A percentile compares a stretch with the other conserved stretches of the same genome.
Evolutionary conservation across 2,888 invertebrate species (phyloP).

Genomic region (Coenonympha glycerion): DNA sequence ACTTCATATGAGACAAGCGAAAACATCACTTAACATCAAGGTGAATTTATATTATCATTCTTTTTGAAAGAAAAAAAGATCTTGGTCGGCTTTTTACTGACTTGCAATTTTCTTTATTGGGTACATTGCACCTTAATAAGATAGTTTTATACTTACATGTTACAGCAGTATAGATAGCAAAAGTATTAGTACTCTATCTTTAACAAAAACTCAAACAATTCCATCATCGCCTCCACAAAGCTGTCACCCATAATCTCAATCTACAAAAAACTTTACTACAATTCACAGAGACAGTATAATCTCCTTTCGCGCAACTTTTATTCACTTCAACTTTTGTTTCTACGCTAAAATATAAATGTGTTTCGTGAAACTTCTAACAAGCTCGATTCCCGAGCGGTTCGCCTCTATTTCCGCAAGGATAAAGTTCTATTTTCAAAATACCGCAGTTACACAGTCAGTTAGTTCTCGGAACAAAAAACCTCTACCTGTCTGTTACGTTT

Average conservation of each 20-base stretch:
- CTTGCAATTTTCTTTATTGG: too few species aligned
- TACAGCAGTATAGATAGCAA: too few species aligned
- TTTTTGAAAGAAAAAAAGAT: too few species aligned
- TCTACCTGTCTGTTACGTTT: slow-evolving; percentile 20
- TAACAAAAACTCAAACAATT: slow-evolving; percentile 2
- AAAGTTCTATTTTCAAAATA: slow-evolving; percentile 1
- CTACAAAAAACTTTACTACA: slow-evolving; percentile 19
- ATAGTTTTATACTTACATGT: too few species aligned
- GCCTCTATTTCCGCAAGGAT: not conserved
- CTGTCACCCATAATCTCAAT: slow-evolving; percentile 14
- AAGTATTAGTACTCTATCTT: not conserved
- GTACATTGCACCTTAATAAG: too few species aligned
- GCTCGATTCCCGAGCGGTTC: not conserved
- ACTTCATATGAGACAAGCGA: too few species aligned
- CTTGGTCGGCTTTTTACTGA: too few species aligned
- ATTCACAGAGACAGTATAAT: slow-evolving; percentile 19
- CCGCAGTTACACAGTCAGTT: slow-evolving; percentile 7
- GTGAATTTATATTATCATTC: too few species aligned
- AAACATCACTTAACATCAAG: too few species aligned
- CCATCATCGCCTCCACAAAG: slow-evolving; percentile 7
- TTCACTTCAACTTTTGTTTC: slow-evolving; percentile 26
- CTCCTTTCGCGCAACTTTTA: slow-evolving; percentile 25
- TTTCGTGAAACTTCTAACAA: slow-evolving; percentile 21
- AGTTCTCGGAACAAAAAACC: slow-evolving; percentile 16
- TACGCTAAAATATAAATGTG: slow-evolving; percentile 23